Conservation (phyloP, 2,888 invertebrate species). For the Unio pictorum region DNA sequence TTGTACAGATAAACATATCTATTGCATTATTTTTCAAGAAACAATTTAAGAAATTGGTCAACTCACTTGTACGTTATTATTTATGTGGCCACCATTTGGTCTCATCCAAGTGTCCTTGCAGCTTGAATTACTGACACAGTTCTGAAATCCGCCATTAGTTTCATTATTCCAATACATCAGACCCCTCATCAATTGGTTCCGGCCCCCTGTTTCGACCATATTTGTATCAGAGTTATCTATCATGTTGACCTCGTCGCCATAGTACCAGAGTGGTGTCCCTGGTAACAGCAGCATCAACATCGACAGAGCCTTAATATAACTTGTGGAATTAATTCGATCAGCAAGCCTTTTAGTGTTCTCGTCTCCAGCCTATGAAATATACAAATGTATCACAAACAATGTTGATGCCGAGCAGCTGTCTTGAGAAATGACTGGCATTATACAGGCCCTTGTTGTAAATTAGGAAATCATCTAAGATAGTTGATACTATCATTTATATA, state of each 20-base stretch:
- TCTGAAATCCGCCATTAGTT: constrained; percentile 51
- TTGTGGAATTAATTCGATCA: constrained; percentile 34
- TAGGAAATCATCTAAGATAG: too few relatives aligned
- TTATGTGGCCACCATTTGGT: constrained; percentile 26
- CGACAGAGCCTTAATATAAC: constrained; percentile 76
- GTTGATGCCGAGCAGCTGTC: background rate
- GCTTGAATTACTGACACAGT: constrained; percentile 17
- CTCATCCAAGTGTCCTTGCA: constrained; percentile 44
- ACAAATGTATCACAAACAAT: constrained; percentile 1
- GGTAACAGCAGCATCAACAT: constrained; percentile 87
- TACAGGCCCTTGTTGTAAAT: too few relatives aligned
- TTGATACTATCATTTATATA: too few relatives aligned
- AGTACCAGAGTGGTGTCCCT: constrained; percentile 88
- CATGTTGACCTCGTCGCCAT: constrained; percentile 92
- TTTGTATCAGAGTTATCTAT: constrained; percentile 7
- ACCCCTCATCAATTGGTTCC: constrained; percentile 44
- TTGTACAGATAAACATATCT: background rate
- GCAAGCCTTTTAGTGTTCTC: constrained; percentile 45
- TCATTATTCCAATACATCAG: constrained; percentile 65
- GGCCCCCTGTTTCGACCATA: constrained; percentile 9
- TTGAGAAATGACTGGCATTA: background rate
- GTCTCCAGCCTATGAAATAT: constrained; percentile 44
- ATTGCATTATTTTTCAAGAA: background rate
- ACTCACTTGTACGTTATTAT: constrained; percentile 51
- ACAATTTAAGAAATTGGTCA: background rate